phyloP scores from a whole-genome alignment of 2,797 vertebrate genomes.

The Gymnoscopelus microlampas region DNA sequence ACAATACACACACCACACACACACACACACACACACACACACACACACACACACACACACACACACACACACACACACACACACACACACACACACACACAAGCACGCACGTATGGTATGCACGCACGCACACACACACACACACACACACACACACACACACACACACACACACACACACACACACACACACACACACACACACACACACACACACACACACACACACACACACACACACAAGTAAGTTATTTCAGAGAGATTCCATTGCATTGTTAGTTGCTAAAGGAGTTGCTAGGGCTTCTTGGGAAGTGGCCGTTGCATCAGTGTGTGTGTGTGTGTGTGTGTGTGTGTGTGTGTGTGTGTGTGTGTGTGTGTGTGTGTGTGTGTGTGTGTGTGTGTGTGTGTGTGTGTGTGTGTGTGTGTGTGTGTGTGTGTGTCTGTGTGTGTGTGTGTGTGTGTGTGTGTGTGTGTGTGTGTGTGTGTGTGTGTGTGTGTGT shows the following conservation, averaged over 20 bases:
- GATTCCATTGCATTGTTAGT: constrained; percentile 33
- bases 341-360: background rate
- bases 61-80: too few species aligned
- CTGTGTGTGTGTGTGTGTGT: constrained; percentile 25
- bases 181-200: background rate
- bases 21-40: too few species aligned
- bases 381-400: constrained; percentile 4
- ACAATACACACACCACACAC: too few species aligned
- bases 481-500: constrained; percentile 16
- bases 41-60: too few species aligned
- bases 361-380: constrained; percentile 1
- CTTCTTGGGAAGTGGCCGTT: constrained; percentile 15
- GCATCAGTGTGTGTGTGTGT: constrained; percentile 20
- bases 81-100: too few species aligned
- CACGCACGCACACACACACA: too few species aligned
- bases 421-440: constrained; percentile 3
- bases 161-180: background rate
- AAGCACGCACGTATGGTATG: too few species aligned
- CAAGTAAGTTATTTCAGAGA: constrained; percentile 12
- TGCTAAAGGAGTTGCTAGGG: constrained; percentile 24
- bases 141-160: too few species aligned
- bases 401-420: background rate
- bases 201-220: constrained; percentile 2
- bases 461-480: constrained; percentile 8
- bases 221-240: constrained; percentile 23